Base-by-base conservation (phyloP, 2,888 invertebrate species). In the Eupelmus urozonus region DNA sequence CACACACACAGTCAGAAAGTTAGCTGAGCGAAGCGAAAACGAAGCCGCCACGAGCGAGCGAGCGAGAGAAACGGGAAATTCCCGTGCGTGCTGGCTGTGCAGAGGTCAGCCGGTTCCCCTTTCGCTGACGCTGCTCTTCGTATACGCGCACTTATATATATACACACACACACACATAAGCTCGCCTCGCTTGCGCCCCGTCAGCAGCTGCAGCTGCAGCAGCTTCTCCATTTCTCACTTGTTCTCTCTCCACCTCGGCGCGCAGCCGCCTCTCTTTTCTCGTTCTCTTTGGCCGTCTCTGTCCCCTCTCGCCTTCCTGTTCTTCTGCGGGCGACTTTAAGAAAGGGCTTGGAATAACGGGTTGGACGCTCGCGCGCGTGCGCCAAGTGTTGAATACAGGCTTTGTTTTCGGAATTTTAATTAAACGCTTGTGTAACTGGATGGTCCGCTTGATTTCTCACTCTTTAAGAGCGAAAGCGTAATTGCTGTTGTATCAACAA, bases 101-200 rank as follows among this genome's bases (percentile, higher is more conserved):
- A 18, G 40, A 55, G 45, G 27, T 59, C 59, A 70, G 27, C 70
- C 9, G 18, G 42, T 70, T 53, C 70, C 45, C 45, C 70, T 70
- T 70, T 70, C 70, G 70, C 70, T 70, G 70, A 70, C 59, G 42
- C 27, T 25, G 20, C 18, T 40, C 3, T 27, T 5, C 7, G n/a
- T n/a, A 16, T 5, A 18, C 23, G 25, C 25, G 55, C 16, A 9
- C 13, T 23, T 63, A 5, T 45, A 11, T 27, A n/a, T n/a, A n/a
- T n/a, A n/a, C n/a, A n/a, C n/a, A n/a, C n/a, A n/a, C n/a, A n/a
- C n/a, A n/a, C n/a, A n/a, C n/a, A n/a, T n/a, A n/a, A n/a, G n/a
- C n/a, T 40, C 16, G n/a, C 34, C 16, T n/a, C 53, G 40, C 11
- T 11, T 4, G 5, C 42, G 55, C 55, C 13, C 0, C 53, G 55